Evolutionary conservation across 2,113 vertebrate genomes (phyloP).

Genomic region (Archocentrus centrarchus): DNA sequence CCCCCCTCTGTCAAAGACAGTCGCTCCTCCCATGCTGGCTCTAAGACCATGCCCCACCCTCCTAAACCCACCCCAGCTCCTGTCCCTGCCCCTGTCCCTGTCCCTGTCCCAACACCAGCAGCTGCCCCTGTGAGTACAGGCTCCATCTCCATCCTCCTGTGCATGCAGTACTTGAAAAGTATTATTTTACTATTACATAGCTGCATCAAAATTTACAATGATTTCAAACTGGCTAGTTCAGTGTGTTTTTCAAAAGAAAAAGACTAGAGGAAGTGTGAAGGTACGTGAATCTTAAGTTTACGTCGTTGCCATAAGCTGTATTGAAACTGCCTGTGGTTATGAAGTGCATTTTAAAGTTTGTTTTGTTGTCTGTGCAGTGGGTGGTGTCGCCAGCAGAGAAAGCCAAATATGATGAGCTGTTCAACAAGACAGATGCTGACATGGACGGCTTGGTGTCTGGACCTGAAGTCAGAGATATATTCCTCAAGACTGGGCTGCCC

Average conservation of each 20-base stretch:
- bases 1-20: slow-evolving; percentile 87
- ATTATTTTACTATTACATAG: background rate
- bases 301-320: background rate
- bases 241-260: slow-evolving; percentile 71
- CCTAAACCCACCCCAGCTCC: slow-evolving; percentile 73
- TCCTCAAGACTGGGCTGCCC: slow-evolving; percentile 94
- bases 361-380: slow-evolving; percentile 83
- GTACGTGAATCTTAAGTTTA: slow-evolving; percentile 7
- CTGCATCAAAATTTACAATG: slow-evolving; percentile 43
- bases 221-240: slow-evolving; percentile 70
- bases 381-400: slow-evolving; percentile 92
- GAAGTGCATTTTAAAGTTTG: background rate
- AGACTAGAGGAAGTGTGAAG: slow-evolving; percentile 36
- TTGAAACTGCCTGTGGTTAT: background rate
- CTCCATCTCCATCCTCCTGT: background rate
- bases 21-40: slow-evolving; percentile 83
- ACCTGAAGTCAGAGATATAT: slow-evolving; percentile 93
- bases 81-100: slow-evolving; percentile 53
- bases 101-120: slow-evolving; percentile 57
- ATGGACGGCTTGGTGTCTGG: slow-evolving; percentile 98
- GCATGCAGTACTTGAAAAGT: slow-evolving; percentile 20
- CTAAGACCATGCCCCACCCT: slow-evolving; percentile 85
- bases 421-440: slow-evolving; percentile 93
- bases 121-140: slow-evolving; percentile 73
- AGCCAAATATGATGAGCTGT: slow-evolving; percentile 94